These are phyloP conservation scores for Taenaris catops DNA, from an alignment of 2,888 invertebrate species.

Conservation along the genomic window DNA sequence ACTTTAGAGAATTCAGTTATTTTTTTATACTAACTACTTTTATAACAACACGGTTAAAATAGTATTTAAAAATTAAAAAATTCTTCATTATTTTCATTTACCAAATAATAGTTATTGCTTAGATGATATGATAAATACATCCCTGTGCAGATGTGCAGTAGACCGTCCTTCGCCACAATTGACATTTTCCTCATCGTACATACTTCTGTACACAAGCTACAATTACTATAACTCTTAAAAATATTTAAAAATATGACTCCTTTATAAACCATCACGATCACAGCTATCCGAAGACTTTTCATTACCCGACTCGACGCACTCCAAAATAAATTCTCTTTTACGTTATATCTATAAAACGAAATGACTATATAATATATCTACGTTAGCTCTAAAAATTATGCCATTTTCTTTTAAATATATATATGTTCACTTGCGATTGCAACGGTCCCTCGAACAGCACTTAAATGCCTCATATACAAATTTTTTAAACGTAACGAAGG, in stretches of 20 bases:
- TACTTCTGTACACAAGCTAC: conserved; percentile 37
- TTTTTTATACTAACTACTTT: conserved; percentile 70
- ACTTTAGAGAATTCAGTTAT: conserved; percentile 72
- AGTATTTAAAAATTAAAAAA: conserved; percentile 70
- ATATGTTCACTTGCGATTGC: conserved; percentile 79
- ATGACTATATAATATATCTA: conserved; percentile 77
- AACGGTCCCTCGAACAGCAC: conserved; percentile 79
- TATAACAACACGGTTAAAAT: conserved; percentile 77
- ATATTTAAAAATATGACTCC: conserved; percentile 79
- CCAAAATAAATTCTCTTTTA: conserved; percentile 79
- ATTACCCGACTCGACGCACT: conserved; percentile 69
- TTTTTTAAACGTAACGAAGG: conserved; percentile 57
- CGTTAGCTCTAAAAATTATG: conserved; percentile 77
- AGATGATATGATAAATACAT: conserved; percentile 72
- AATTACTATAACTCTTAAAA: conserved; percentile 58
- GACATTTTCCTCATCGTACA: conserved; percentile 7
- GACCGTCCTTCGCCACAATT: conserved; percentile 26
- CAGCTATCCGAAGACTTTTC: conserved; percentile 78
- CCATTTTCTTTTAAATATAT: conserved; percentile 73
- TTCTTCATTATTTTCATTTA: conserved; percentile 45
- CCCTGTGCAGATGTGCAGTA: conserved; percentile 42
- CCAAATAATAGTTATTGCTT: conserved; percentile 79
- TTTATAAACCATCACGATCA: conserved; percentile 77
- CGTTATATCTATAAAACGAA: conserved; percentile 76
- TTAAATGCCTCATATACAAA: conserved; percentile 75